Base-by-base conservation (phyloP, 1,140 invertebrate genomes). In the Phthorimaea operculella region DNA sequence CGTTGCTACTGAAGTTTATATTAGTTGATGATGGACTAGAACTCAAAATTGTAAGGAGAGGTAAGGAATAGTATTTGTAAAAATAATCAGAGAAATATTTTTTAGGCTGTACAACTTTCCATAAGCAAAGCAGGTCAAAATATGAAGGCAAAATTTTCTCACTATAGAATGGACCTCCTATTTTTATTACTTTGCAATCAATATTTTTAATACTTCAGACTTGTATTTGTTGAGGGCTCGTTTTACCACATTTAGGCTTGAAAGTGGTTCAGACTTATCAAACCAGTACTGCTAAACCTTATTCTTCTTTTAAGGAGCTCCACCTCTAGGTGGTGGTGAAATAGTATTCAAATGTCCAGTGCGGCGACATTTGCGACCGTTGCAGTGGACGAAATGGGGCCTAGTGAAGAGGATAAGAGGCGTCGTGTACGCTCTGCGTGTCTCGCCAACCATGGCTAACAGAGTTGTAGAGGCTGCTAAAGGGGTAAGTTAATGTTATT, bases 321-420 rank as follows among this genome's bases (percentile, higher is more conserved):
- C 90, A 17, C 97, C 98, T 4, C 86, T 93, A 28, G 98, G 97
- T 11, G 97, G 97, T 33, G 98, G 98, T 15, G 93, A 97, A 87
- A 87, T 99, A 15, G 73, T 90, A 21, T 98, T 99, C 70, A 92
- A 88, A 57, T 98, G 96, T 83, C 97, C 97, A 0, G 89, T 94
- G 2, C 71, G 87, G 18, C 86, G 88, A 52, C 86, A 88, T 47
- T 62, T 90, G 18, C 70, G 88, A 0, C 87, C 89, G 3, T 71
- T 90, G 47, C 87, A 94, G 83, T 86, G 90, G 66, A 83, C 87
- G 17, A 91, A 96, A 54, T 90, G 90, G 79, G 98, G 98, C 7
- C 97, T 98, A 88, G 91, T 99, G 0, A 98, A 98, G 86, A 88
- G 96, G 62, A 92, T 99, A 50, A 87, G 98, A 65, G 98, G 98